Conservation (phyloP, 2,888 invertebrate genomes). For the Pseudoips prasinana region DNA sequence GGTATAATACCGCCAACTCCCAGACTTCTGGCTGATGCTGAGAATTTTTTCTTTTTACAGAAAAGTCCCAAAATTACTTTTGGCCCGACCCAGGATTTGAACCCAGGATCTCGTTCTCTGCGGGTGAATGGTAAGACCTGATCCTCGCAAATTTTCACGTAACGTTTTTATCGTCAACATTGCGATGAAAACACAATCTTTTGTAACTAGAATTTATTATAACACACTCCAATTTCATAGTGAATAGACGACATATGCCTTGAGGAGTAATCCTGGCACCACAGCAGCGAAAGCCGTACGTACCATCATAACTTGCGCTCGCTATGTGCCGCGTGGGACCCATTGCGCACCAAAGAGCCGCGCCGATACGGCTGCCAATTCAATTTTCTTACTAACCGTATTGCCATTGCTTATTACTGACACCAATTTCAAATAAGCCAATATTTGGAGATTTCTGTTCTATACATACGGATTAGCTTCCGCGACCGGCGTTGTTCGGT, state of each 20-base stretch:
- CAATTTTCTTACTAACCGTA: constrained; percentile 76
- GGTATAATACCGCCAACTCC: no score
- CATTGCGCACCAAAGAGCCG: constrained; percentile 72
- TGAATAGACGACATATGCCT: constrained; percentile 15
- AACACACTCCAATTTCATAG: constrained; percentile 14
- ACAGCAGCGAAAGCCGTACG: constrained; percentile 36
- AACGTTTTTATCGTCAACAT: no score
- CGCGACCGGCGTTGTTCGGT: no score
- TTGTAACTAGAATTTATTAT: background rate
- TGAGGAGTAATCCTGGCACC: constrained; percentile 21
- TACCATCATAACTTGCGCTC: constrained; percentile 53
- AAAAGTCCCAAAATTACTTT: no score
- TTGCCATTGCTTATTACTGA: constrained; percentile 47
- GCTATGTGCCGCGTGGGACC: constrained; percentile 68
- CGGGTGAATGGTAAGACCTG: no score
- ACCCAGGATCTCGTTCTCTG: no score
- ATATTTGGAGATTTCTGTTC: constrained; percentile 12
- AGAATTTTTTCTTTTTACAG: no score
- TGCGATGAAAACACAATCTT: no score
- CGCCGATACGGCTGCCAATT: constrained; percentile 61
- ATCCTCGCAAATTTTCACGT: no score
- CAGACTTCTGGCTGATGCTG: no score
- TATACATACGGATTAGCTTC: no score
- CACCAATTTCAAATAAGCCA: constrained; percentile 10
- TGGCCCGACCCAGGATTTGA: no score